These are phyloP conservation scores for Epinephelus malabaricus DNA, from an alignment of 2,797 vertebrate species.

Conservation along the genomic window DNA sequence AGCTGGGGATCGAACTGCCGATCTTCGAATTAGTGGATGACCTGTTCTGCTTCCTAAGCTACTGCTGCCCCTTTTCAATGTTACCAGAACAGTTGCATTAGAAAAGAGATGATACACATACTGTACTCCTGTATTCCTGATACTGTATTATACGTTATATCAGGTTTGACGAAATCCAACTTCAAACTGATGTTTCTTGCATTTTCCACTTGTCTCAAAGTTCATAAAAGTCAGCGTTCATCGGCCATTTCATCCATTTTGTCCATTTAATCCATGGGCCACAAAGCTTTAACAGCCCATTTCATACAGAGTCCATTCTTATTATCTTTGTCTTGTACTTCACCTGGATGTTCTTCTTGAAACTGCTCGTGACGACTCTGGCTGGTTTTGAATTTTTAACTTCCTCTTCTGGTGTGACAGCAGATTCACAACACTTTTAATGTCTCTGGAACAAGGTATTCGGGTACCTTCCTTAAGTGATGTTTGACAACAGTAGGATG, in stretches of 20 bases:
- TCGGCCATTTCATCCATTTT: not conserved
- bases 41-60: too few species aligned
- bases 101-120: not conserved
- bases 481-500: slow-evolving; percentile 93
- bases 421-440: slow-evolving; percentile 80
- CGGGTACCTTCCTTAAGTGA: slow-evolving; percentile 91
- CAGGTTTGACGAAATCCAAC: not conserved
- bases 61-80: too few species aligned
- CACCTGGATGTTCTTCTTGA: slow-evolving; percentile 78
- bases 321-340: too few species aligned
- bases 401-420: slow-evolving; percentile 65
- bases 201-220: not conserved
- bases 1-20: too few species aligned
- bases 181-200: not conserved
- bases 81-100: not conserved
- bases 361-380: slow-evolving; percentile 52
- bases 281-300: too few species aligned
- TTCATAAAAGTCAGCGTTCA: not conserved
- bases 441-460: slow-evolving; percentile 90
- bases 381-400: slow-evolving; percentile 7
- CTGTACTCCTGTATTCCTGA: too few species aligned
- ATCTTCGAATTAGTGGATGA: too few species aligned
- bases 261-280: too few species aligned
- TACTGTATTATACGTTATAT: rapidly evolving
- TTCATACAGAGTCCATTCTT: too few species aligned